Conservation (phyloP, 2,797 vertebrate species). For the Clarias pachynema region DNA sequence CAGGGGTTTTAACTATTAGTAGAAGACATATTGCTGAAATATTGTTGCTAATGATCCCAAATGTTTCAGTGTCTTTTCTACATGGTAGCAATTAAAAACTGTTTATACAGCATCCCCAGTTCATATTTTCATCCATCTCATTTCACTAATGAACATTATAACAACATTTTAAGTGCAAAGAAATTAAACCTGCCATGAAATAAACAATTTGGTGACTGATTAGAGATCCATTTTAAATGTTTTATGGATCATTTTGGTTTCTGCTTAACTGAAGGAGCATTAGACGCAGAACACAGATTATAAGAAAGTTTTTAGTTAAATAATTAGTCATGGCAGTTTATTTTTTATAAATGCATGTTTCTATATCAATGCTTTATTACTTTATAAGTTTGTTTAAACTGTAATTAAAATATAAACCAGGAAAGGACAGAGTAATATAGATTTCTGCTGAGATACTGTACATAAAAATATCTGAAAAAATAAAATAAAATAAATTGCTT, state of each 20-base stretch:
- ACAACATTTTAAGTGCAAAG: conserved; percentile 7
- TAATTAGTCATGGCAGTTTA: neutral
- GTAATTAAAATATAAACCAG: neutral
- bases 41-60: conserved; percentile 10
- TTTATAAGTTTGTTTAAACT: neutral
- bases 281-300: neutral
- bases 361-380: neutral
- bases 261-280: neutral
- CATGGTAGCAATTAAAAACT: neutral
- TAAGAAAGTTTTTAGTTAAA: neutral
- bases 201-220: neutral
- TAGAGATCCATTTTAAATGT: neutral
- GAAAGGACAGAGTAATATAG: neutral
- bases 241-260: neutral
- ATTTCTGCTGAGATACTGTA: neutral
- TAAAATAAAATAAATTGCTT: neutral
- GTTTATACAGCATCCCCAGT: conserved; percentile 10
- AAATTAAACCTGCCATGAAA: neutral
- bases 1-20: neutral
- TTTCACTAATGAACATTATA: neutral
- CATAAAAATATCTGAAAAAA: neutral
- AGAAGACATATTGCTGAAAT: neutral
- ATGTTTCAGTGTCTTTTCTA: neutral
- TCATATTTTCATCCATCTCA: neutral
- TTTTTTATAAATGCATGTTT: conserved; percentile 27